Conservation (phyloP, 2,888 invertebrate genomes). For the Xestobium rufovillosum region DNA sequence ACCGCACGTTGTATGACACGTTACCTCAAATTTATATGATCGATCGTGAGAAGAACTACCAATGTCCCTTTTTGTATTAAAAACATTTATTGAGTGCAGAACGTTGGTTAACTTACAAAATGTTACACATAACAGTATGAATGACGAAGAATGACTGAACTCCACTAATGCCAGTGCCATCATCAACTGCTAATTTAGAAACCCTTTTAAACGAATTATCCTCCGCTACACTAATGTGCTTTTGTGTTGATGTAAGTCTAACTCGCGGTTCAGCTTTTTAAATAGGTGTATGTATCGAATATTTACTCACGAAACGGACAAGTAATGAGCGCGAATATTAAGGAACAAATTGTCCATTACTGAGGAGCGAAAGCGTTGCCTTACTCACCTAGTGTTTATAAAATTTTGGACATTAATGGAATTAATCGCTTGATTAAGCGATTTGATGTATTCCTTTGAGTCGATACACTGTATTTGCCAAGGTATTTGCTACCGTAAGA, state of each 20-base stretch:
- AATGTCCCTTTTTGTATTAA: too few species aligned
- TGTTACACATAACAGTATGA: conserved; percentile 30
- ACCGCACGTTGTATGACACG: conserved; percentile 26
- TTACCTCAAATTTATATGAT: conserved; percentile 35
- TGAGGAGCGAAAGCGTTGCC: too few species aligned
- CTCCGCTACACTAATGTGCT: conserved; percentile 42
- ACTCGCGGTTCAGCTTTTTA: not conserved
- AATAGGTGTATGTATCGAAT: not conserved
- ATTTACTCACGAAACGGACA: not conserved
- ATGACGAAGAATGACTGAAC: conserved; percentile 40
- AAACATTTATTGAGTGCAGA: not conserved
- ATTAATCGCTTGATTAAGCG: too few species aligned
- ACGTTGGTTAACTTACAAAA: not conserved
- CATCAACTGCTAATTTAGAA: conserved; percentile 45
- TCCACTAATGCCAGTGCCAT: conserved; percentile 41
- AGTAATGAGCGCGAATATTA: too few species aligned
- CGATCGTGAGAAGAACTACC: conserved; percentile 35
- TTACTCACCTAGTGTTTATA: too few species aligned
- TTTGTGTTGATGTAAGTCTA: conserved; percentile 38
- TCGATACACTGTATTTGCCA: too few species aligned
- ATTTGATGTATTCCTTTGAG: too few species aligned
- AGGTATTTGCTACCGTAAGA: too few species aligned
- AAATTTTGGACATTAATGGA: too few species aligned
- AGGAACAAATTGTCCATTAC: too few species aligned
- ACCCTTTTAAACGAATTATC: conserved; percentile 45